These are phyloP conservation scores for Euura saliciscinereae DNA, from an alignment of 1,140 invertebrate species.

Conservation along the genomic window DNA sequence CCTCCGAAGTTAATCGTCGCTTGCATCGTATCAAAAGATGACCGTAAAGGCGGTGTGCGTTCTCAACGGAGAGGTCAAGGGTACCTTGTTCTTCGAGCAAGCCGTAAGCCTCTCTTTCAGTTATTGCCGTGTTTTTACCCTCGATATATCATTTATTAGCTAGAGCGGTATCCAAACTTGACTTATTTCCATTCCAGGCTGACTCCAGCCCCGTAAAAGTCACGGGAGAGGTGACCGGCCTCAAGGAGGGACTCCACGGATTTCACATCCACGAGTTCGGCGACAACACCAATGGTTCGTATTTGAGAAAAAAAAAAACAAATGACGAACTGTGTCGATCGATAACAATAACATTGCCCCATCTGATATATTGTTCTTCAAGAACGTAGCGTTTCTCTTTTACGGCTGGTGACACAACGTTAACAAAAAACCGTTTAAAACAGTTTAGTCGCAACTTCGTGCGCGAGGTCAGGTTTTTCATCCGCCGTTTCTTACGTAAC, in stretches of 20 bases:
- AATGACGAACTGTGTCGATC: too few relatives aligned
- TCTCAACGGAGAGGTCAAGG: conserved; percentile 82
- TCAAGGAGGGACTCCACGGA: conserved; percentile 78
- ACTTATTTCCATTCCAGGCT: conserved; percentile 46
- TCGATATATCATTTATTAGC: conserved; percentile 5
- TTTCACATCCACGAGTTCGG: conserved; percentile 99
- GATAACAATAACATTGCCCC: too few relatives aligned
- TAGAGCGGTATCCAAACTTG: too few relatives aligned
- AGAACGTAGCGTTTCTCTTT: too few relatives aligned
- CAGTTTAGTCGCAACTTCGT: too few relatives aligned
- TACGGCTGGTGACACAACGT: too few relatives aligned
- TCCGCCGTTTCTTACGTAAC: too few relatives aligned
- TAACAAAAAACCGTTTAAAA: too few relatives aligned
- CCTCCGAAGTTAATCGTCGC: background rate
- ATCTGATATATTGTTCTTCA: too few relatives aligned
- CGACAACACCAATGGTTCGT: conserved; percentile 85
- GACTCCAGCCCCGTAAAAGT: conserved; percentile 66
- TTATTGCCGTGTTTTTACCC: conserved; percentile 10
- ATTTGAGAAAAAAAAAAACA: background rate
- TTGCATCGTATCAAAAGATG: conserved; percentile 34
- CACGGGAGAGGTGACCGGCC: conserved; percentile 73
- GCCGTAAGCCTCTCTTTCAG: conserved; percentile 60
- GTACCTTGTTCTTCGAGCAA: conserved; percentile 81
- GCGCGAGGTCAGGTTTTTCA: too few relatives aligned
- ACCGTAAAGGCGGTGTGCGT: conserved; percentile 82